Conservation (phyloP, 1,140 invertebrate species). For the Branchinecta lindahli region DNA sequence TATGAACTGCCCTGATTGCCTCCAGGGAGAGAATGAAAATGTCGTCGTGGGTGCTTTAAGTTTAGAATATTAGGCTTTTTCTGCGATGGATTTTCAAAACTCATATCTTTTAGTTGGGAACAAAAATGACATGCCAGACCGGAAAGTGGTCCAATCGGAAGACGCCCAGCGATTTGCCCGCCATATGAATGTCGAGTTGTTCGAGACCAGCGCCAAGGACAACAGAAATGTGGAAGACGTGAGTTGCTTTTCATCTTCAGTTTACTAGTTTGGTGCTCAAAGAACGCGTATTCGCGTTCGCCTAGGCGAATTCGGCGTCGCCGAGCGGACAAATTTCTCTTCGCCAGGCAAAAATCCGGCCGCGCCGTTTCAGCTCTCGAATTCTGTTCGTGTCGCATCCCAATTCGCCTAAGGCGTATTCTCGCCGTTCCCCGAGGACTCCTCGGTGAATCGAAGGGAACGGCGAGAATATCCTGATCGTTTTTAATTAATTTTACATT, state of each 20-base stretch:
- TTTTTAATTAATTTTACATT: too few relatives aligned
- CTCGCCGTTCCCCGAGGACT: too few relatives aligned
- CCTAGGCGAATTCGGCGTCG: not conserved
- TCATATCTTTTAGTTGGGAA: conserved; percentile 65
- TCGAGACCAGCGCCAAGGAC: conserved; percentile 97
- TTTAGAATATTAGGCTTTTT: too few relatives aligned
- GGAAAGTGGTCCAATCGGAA: conserved; percentile 90
- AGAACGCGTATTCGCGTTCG: conserved; percentile 16
- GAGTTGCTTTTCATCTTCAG: conserved; percentile 30
- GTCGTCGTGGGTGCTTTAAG: too few relatives aligned
- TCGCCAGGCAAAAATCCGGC: too few relatives aligned
- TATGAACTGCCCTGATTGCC: too few relatives aligned
- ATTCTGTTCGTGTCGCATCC: too few relatives aligned
- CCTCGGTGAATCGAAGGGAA: too few relatives aligned
- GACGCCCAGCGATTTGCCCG: conserved; percentile 93
- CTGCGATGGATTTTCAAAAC: not conserved
- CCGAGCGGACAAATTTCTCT: not conserved
- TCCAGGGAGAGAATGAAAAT: too few relatives aligned
- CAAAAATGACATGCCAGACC: conserved; percentile 93
- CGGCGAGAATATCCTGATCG: too few relatives aligned
- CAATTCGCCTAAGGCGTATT: too few relatives aligned
- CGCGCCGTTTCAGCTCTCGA: too few relatives aligned
- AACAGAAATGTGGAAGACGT: conserved; percentile 97
- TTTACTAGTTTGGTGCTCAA: conserved; percentile 20
- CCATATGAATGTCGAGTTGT: conserved; percentile 90